Conservation (phyloP, 1,140 invertebrate genomes). For the Paralvinella palmiformis region DNA sequence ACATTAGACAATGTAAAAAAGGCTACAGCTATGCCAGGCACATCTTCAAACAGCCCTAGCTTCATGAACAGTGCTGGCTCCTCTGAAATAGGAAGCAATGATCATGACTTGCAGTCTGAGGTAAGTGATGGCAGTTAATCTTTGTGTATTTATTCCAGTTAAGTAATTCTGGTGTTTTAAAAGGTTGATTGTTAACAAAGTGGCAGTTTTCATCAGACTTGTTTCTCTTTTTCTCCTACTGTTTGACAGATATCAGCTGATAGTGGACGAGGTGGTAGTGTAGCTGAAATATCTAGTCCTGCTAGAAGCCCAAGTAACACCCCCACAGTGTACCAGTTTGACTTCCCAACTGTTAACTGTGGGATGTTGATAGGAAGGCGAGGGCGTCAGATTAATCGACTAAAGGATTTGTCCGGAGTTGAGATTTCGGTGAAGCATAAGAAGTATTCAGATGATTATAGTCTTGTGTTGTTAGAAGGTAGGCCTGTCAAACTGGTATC, state of each 20-base stretch:
- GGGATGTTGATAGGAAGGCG: conserved; percentile 81
- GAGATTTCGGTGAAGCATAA: conserved; percentile 72
- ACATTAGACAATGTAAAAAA: too few species aligned
- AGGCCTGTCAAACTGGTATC: conserved; percentile 7
- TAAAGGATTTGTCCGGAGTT: conserved; percentile 71
- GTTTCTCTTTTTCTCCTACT: too few species aligned
- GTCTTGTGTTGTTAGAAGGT: conserved; percentile 80
- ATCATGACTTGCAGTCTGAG: too few species aligned
- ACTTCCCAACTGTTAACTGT: conserved; percentile 67
- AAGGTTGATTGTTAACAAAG: too few species aligned
- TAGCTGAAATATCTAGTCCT: neutral
- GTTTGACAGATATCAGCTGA: neutral
- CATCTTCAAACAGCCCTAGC: too few species aligned
- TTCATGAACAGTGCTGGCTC: too few species aligned
- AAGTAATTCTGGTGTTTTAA: too few species aligned
- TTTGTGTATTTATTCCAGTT: too few species aligned
- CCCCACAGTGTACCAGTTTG: conserved; percentile 63
- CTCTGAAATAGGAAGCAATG: too few species aligned
- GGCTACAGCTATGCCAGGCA: too few species aligned
- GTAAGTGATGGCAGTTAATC: too few species aligned
- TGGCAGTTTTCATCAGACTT: too few species aligned
- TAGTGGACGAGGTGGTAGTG: neutral
- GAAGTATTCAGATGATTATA: conserved; percentile 62
- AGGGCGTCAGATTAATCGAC: conserved; percentile 71
- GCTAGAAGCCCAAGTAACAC: neutral